Conservation (phyloP, 64 coral and sea anemone species). For the Astreopora myriophthalma region DNA sequence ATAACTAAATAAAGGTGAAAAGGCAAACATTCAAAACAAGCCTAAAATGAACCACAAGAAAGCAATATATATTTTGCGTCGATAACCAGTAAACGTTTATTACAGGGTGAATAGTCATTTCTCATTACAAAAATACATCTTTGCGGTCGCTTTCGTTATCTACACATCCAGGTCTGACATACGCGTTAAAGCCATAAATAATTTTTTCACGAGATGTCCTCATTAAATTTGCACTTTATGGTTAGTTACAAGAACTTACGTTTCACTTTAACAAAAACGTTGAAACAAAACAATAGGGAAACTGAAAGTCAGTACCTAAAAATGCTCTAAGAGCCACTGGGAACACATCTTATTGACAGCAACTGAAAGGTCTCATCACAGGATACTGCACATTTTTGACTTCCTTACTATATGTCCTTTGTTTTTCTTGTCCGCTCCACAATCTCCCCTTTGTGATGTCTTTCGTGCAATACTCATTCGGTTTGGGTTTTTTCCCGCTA, state of each 20-base stretch:
- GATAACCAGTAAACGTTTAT: background rate
- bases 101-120: background rate
- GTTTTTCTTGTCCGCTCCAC: background rate
- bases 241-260: background rate
- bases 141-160: background rate
- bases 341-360: background rate
- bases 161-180: background rate
- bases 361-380: background rate
- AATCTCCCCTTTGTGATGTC: background rate
- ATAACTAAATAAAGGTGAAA: too few relatives aligned
- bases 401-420: background rate
- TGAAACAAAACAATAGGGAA: background rate
- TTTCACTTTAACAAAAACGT: background rate
- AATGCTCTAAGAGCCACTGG: background rate
- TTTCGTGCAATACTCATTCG: background rate
- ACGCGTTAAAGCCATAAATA: background rate
- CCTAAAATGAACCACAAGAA: too few relatives aligned
- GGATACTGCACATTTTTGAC: slow-evolving; percentile 1
- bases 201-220: background rate
- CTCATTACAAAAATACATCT: background rate
- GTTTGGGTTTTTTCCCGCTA: background rate
- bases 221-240: background rate
- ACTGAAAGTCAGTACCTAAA: background rate
- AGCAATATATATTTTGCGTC: background rate
- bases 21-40: too few relatives aligned